Evolutionary conservation across 2,797 vertebrate species (phyloP).

Genomic region (Dermochelys coriacea): DNA sequence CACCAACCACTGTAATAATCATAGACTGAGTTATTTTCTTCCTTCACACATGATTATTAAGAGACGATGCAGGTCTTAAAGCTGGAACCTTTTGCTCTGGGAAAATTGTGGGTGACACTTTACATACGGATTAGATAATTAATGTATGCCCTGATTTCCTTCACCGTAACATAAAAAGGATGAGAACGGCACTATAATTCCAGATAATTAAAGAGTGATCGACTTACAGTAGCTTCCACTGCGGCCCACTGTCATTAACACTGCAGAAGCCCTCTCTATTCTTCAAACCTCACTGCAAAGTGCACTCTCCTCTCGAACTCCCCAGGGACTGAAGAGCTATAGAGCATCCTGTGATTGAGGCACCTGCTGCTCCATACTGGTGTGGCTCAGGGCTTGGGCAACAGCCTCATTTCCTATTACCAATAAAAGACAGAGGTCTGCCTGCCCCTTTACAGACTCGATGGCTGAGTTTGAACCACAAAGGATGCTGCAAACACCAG

Average conservation of each 20-base stretch:
- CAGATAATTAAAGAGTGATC: slow-evolving; percentile 79
- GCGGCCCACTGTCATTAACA: slow-evolving; percentile 47
- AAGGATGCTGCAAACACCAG: not conserved
- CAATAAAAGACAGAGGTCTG: not conserved
- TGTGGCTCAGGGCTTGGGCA: not conserved
- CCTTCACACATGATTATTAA: slow-evolving; percentile 51
- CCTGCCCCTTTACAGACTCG: not conserved
- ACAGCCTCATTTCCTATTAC: fast-evolving
- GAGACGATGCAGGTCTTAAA: slow-evolving; percentile 66
- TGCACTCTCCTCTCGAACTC: not conserved
- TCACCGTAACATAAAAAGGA: slow-evolving; percentile 68
- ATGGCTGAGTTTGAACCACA: not conserved
- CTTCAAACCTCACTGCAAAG: slow-evolving; percentile 58
- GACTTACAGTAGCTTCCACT: slow-evolving; percentile 27
- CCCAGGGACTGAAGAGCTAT: not conserved
- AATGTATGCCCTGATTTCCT: slow-evolving; percentile 76
- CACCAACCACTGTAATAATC: slow-evolving; percentile 29
- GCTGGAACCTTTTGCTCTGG: slow-evolving; percentile 73
- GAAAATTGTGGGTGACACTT: slow-evolving; percentile 79
- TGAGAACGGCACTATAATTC: slow-evolving; percentile 71
- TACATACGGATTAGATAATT: slow-evolving; percentile 81
- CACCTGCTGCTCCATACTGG: not conserved
- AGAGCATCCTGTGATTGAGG: not conserved
- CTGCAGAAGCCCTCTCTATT: not conserved
- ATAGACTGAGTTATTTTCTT: slow-evolving; percentile 29